Conservation (phyloP, 92 coral and sea anemone genomes). For the Pocillopora grandis region DNA sequence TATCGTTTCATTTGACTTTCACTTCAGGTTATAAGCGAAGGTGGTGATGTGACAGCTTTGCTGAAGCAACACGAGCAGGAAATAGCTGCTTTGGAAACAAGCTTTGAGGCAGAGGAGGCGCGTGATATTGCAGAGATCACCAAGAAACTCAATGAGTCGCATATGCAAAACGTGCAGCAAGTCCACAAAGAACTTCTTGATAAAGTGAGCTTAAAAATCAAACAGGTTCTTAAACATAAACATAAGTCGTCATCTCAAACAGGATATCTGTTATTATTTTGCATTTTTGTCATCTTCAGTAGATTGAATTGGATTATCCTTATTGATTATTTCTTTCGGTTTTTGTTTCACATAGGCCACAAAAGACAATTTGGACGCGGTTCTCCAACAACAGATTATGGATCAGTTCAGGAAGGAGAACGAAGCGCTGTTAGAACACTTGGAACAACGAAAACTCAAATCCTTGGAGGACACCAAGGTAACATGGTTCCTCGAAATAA, state of each 20-base stretch:
- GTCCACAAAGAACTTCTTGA: constrained; percentile 79
- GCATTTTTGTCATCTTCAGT: background rate
- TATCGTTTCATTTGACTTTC: constrained; percentile 1
- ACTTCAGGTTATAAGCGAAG: constrained; percentile 87
- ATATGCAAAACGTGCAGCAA: constrained; percentile 83
- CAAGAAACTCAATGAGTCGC: constrained; percentile 78
- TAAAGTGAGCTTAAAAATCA: constrained; percentile 59
- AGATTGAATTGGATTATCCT: background rate
- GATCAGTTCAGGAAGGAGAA: constrained; percentile 98
- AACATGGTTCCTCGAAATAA: background rate
- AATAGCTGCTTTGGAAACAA: constrained; percentile 78
- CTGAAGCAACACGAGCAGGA: constrained; percentile 81
- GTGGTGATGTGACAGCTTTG: constrained; percentile 70
- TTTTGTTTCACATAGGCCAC: constrained; percentile 9
- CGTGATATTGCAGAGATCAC: constrained; percentile 79
- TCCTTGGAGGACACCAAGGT: constrained; percentile 87
- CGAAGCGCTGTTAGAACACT: constrained; percentile 70
- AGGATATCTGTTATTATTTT: no score
- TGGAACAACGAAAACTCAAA: constrained; percentile 80
- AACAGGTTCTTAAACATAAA: background rate
- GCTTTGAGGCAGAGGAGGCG: constrained; percentile 88
- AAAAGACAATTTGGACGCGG: constrained; percentile 86
- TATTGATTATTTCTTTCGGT: no score
- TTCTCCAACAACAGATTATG: constrained; percentile 96
- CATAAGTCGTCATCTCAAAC: background rate